These are phyloP conservation scores for Scaptomyza tumidula DNA, from an alignment of 2,888 invertebrate genomes.

Conservation along the genomic window DNA sequence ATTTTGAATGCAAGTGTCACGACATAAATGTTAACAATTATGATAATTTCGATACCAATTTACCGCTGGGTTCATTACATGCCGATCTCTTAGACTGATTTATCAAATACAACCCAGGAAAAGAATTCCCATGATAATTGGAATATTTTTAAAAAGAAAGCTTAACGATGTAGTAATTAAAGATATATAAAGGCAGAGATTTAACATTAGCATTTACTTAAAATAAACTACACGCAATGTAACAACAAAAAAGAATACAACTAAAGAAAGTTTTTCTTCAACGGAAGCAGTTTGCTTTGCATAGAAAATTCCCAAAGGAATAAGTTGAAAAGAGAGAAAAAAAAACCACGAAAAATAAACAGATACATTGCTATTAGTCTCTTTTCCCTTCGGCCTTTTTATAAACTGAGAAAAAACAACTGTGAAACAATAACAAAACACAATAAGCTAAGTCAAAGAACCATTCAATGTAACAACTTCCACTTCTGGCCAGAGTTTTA, in stretches of 20 bases:
- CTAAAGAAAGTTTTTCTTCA: slow-evolving; percentile 1
- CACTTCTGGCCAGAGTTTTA: slow-evolving; percentile 11
- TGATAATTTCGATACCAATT: too few relatives aligned
- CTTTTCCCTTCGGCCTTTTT: not conserved
- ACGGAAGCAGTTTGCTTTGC: not conserved
- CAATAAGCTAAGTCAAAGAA: slow-evolving; percentile 22
- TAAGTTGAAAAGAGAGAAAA: not conserved
- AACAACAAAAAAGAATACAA: not conserved
- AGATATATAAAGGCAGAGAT: too few relatives aligned
- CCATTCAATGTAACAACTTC: slow-evolving; percentile 32
- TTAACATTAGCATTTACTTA: not conserved
- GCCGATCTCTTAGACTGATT: too few relatives aligned
- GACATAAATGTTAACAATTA: too few relatives aligned
- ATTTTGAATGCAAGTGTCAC: too few relatives aligned
- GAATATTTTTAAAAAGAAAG: too few relatives aligned
- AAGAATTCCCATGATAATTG: too few relatives aligned
- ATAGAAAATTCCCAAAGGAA: not conserved
- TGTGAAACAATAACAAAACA: slow-evolving; percentile 11
- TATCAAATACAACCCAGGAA: not conserved
- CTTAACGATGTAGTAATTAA: too few relatives aligned
- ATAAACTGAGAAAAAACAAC: not conserved
- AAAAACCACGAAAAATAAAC: not conserved
- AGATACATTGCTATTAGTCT: not conserved
- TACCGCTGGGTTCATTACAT: too few relatives aligned
- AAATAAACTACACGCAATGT: not conserved